Conservation (phyloP, 1,140 invertebrate species). For the Agrypnia vestita region DNA sequence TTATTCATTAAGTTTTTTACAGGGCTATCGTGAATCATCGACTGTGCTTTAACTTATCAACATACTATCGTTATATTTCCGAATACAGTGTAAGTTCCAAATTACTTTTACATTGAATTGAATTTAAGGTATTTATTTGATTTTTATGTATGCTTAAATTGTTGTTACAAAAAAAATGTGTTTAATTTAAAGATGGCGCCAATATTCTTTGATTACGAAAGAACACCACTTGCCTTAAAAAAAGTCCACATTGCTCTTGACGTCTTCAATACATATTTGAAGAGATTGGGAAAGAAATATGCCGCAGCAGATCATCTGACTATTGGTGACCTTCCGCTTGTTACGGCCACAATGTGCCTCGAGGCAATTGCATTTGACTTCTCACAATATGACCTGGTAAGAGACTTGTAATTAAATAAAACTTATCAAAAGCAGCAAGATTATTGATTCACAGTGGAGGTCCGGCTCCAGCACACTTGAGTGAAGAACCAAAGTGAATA, state of each 20-base stretch:
- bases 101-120: constrained; percentile 5
- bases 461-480: no score
- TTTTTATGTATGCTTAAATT: constrained; percentile 8
- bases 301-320: constrained; percentile 80
- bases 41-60: constrained; percentile 83
- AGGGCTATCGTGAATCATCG: constrained; percentile 84
- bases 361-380: constrained; percentile 82
- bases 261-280: constrained; percentile 80
- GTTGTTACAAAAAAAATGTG: not conserved
- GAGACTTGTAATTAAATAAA: not conserved
- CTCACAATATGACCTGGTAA: constrained; percentile 68
- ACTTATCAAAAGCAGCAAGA: no score
- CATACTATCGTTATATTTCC: constrained; percentile 82
- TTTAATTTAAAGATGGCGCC: constrained; percentile 76
- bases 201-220: constrained; percentile 82
- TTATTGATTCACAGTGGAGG: no score
- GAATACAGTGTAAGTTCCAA: constrained; percentile 75
- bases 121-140: constrained; percentile 21
- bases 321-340: constrained; percentile 82
- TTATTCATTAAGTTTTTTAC: constrained; percentile 37
- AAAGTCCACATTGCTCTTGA: constrained; percentile 78
- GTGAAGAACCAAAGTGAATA: no score
- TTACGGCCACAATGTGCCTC: constrained; percentile 80
- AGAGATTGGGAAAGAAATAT: constrained; percentile 75
- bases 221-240: constrained; percentile 77